Conservation (phyloP, 2,888 invertebrate genomes). For the Caenorhabditis angaria region DNA sequence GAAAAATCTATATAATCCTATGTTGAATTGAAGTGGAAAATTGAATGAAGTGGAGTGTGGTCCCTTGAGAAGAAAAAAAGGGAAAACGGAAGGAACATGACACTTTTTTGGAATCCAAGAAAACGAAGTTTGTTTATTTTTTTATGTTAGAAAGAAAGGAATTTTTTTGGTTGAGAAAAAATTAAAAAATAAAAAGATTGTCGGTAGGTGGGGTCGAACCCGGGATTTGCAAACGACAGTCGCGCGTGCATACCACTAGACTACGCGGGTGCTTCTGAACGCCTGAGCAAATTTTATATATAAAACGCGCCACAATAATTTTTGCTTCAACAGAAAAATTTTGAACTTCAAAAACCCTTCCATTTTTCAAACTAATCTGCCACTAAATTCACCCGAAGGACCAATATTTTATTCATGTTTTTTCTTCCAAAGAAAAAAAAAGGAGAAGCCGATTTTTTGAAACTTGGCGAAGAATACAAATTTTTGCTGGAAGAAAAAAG, state of each 20-base stretch:
- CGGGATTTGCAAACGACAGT: too few relatives aligned
- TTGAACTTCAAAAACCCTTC: neutral
- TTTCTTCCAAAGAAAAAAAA: neutral
- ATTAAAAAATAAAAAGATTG: neutral
- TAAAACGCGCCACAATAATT: too few relatives aligned
- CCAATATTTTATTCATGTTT: neutral
- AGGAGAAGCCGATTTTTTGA: neutral
- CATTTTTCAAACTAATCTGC: neutral
- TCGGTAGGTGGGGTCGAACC: too few relatives aligned
- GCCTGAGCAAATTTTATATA: too few relatives aligned
- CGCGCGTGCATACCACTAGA: too few relatives aligned
- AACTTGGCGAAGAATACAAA: neutral
- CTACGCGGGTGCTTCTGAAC: too few relatives aligned
- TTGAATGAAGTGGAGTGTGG: constrained; percentile 6
- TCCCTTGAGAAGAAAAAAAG: neutral
- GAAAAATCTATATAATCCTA: neutral
- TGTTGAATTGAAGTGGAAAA: constrained; percentile 3
- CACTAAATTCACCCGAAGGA: neutral
- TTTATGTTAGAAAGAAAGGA: too few relatives aligned
- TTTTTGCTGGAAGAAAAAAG: neutral
- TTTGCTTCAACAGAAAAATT: neutral
- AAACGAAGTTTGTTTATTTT: too few relatives aligned
- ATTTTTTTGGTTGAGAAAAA: too few relatives aligned
- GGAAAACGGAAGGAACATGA: constrained; percentile 1
- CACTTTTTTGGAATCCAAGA: neutral